Conservation (phyloP, 1,140 invertebrate species). For the Ceratina calcarata region DNA sequence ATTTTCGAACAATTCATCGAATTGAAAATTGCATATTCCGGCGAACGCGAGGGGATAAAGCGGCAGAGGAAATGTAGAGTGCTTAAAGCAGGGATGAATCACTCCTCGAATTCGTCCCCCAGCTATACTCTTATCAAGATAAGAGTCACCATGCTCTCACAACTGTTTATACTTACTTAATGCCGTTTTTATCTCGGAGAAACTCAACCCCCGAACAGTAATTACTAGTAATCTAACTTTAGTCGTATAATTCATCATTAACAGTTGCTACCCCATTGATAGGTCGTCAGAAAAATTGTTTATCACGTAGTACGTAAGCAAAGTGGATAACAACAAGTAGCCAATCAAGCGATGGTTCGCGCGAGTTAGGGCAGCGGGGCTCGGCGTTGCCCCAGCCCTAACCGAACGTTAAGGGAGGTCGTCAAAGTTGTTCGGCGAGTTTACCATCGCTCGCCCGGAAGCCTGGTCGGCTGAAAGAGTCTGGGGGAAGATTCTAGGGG, state of each 20-base stretch:
- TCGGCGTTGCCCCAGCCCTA: constrained; percentile 23
- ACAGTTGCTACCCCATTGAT: too few species aligned
- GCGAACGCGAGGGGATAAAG: neutral
- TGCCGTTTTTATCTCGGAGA: neutral
- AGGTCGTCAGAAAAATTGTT: too few species aligned
- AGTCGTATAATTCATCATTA: neutral
- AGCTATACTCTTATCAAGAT: neutral
- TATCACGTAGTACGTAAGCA: too few species aligned
- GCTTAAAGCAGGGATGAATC: constrained; percentile 3
- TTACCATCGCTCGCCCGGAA: constrained; percentile 31
- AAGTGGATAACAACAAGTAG: too few species aligned
- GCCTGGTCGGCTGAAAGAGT: constrained; percentile 30
- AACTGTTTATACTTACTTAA: neutral
- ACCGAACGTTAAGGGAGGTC: constrained; percentile 46
- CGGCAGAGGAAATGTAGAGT: neutral
- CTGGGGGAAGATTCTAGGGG: constrained; percentile 15
- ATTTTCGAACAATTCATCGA: neutral
- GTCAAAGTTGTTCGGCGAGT: constrained; percentile 43
- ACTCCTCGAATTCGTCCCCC: neutral
- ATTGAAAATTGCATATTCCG: neutral
- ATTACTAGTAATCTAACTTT: neutral
- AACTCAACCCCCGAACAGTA: too few species aligned
- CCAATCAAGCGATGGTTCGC: constrained; percentile 14
- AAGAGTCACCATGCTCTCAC: neutral
- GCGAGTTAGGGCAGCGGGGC: constrained; percentile 19